phyloP scores from a whole-genome alignment of 2,797 vertebrate genomes.

The Vespertilio murinus region DNA sequence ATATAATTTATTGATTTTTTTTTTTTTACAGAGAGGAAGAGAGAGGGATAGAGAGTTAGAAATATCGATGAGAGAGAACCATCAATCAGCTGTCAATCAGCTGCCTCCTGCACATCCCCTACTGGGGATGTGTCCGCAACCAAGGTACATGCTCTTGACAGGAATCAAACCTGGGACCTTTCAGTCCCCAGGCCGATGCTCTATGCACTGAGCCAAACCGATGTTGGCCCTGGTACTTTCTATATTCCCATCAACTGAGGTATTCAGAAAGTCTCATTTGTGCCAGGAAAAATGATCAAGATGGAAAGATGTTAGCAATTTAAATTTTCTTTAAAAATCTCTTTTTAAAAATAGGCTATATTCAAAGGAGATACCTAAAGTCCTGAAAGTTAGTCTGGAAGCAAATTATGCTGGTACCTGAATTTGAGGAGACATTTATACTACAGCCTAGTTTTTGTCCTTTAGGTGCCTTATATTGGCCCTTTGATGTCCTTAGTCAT shows the following conservation, averaged over 20 bases:
- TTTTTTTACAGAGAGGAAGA: no score
- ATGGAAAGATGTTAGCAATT: constrained; percentile 4
- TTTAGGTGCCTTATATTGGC: background rate
- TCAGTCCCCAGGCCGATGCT: no score
- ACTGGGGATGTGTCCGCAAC: no score
- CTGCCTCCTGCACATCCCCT: no score
- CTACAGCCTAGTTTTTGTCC: background rate
- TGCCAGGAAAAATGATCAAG: background rate
- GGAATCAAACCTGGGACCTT: no score
- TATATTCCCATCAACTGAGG: background rate
- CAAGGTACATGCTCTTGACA: no score
- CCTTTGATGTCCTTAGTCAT: background rate
- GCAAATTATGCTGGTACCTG: background rate
- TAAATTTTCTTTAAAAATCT: constrained; percentile 19
- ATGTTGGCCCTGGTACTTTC: background rate
- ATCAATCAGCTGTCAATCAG: no score
- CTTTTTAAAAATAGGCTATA: background rate
- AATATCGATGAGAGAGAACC: no score
- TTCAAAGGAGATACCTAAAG: background rate
- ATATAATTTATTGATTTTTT: no score
- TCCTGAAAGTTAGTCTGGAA: background rate
- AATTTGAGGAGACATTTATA: background rate
- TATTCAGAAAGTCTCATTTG: background rate
- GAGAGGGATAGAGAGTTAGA: no score
- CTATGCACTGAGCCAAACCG: no score